Percentiles rank a stretch among this genome's conserved stretches.
These are phyloP conservation scores for Drosophila ananassae DNA, from an alignment of 1,140 invertebrate genomes.

Conservation along the genomic window DNA sequence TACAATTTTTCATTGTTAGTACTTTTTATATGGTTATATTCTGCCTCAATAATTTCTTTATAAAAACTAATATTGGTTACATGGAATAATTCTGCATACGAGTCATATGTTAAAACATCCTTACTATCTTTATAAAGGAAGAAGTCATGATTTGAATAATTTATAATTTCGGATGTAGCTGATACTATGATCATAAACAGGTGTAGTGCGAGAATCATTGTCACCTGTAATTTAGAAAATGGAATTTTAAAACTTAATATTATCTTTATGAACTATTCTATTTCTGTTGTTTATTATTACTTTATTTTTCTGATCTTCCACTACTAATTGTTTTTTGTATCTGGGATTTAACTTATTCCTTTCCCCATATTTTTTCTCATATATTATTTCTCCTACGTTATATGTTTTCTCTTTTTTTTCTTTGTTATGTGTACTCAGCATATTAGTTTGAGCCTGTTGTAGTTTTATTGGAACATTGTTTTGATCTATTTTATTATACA, in stretches of 20 bases:
- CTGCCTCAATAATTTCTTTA: no score
- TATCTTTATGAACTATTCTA: neutral
- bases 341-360: constrained; percentile 5
- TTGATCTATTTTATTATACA: constrained; percentile 9
- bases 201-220: no score
- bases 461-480: neutral
- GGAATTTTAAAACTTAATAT: neutral
- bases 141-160: no score
- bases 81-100: no score
- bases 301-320: neutral
- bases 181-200: no score
- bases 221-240: no score
- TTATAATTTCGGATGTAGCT: no score
- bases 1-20: no score
- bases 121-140: no score
- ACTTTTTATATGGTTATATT: no score
- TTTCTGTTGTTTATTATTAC: neutral
- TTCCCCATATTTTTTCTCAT: constrained; percentile 15
- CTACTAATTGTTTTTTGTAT: constrained; percentile 7
- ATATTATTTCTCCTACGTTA: neutral
- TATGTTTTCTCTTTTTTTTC: constrained; percentile 6
- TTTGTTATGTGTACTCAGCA: constrained; percentile 1
- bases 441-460: neutral
- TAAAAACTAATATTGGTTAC: no score
- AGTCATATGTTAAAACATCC: no score